A percentile compares a stretch with the other conserved stretches of the same genome.
phyloP scores from a whole-genome alignment of 2,113 vertebrate species.

The mouse (Mus musculus) region GRCm39 chr9:80505501-80506000 shows the following conservation, averaged over 20 bases:
- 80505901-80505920: background rate
- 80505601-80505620: background rate
- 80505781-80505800: background rate
- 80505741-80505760: background rate
- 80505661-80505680: background rate
- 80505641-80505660: background rate
- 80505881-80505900: background rate
- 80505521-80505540: background rate
- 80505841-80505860: background rate
- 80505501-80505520: background rate
- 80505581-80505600: accelerated
- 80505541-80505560: background rate
- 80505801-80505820: background rate
- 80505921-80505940: background rate
- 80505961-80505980: background rate
- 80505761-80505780: background rate
- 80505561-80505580: background rate
- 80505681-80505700: background rate
- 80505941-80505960: background rate
- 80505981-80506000: background rate
- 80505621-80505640: background rate
- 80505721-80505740: background rate
- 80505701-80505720: background rate
- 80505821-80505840: background rate
- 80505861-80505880: background rate